Percentiles rank a stretch among this genome's conserved stretches.
Evolutionary conservation across 2,113 vertebrate species (phyloP).

Genomic region (Xenopus borealis): DNA sequence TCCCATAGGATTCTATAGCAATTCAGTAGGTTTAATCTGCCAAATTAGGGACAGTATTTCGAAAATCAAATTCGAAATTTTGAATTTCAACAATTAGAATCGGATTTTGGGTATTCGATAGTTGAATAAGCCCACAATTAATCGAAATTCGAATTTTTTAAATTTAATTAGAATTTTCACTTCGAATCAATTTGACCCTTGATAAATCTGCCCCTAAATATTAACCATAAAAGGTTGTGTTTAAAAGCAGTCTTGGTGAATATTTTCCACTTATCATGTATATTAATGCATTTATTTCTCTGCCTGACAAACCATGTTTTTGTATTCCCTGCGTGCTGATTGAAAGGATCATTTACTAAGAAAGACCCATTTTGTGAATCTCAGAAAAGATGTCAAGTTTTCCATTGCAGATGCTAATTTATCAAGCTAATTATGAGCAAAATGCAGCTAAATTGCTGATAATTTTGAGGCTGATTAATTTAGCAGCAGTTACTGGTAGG

Average conservation of each 20-base stretch:
- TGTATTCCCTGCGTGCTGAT: constrained; percentile 57
- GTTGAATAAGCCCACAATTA: too few species aligned
- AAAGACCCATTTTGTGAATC: constrained; percentile 61
- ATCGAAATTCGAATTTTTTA: too few species aligned
- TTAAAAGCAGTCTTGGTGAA: constrained; percentile 41
- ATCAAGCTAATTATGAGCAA: constrained; percentile 75
- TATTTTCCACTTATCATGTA: constrained; percentile 46
- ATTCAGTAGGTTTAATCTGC: too few species aligned
- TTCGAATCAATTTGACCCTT: too few species aligned
- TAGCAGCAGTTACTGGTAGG: constrained; percentile 62
- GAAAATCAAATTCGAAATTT: too few species aligned
- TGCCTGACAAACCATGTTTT: constrained; percentile 65
- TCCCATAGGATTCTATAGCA: too few species aligned
- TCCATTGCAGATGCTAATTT: constrained; percentile 73
- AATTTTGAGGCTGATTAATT: constrained; percentile 71
- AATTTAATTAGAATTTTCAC: too few species aligned
- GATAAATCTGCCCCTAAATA: too few species aligned
- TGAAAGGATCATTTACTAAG: constrained; percentile 62
- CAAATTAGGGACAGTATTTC: too few species aligned
- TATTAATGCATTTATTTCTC: constrained; percentile 43
- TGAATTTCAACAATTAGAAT: too few species aligned
- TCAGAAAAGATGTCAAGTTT: constrained; percentile 68
- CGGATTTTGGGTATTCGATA: too few species aligned
- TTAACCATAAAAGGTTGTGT: background rate
- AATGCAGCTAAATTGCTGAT: constrained; percentile 71